A percentile compares a stretch with the other conserved stretches of the same genome.
Conservation (phyloP, 2,113 vertebrate genomes). For the Apus apus region DNA sequence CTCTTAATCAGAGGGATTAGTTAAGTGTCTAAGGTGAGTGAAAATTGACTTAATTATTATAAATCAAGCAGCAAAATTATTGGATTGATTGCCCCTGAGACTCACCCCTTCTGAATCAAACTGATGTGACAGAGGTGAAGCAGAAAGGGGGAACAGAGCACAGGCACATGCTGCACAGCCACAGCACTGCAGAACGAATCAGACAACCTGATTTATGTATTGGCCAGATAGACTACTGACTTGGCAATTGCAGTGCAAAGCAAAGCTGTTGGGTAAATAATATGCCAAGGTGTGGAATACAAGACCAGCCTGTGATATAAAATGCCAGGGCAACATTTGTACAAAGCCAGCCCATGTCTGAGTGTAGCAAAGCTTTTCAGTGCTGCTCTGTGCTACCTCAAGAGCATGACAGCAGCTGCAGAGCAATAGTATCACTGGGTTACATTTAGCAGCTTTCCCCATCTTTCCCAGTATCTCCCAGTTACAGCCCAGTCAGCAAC, state of each 20-base stretch:
- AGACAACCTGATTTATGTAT: neutral
- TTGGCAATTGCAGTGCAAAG: neutral
- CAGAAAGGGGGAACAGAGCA: neutral
- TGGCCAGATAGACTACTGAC: neutral
- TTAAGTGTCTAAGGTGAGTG: neutral
- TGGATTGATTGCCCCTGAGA: neutral
- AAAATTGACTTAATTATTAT: neutral
- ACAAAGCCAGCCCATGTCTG: neutral
- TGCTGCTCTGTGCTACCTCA: neutral
- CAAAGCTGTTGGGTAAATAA: neutral
- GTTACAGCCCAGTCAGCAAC: neutral
- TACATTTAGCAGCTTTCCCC: neutral
- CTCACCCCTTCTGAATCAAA: neutral
- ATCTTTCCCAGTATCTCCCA: neutral
- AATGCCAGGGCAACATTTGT: neutral
- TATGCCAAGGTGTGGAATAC: neutral
- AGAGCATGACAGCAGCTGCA: neutral
- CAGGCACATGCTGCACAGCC: neutral
- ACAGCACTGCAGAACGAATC: neutral
- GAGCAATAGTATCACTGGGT: neutral
- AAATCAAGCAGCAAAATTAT: neutral
- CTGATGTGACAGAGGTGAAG: neutral
- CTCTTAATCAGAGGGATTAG: neutral
- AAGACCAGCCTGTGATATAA: neutral
- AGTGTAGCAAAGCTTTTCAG: neutral